Conservation (phyloP, 2,113 vertebrate species). For the Myodes glareolus region DNA sequence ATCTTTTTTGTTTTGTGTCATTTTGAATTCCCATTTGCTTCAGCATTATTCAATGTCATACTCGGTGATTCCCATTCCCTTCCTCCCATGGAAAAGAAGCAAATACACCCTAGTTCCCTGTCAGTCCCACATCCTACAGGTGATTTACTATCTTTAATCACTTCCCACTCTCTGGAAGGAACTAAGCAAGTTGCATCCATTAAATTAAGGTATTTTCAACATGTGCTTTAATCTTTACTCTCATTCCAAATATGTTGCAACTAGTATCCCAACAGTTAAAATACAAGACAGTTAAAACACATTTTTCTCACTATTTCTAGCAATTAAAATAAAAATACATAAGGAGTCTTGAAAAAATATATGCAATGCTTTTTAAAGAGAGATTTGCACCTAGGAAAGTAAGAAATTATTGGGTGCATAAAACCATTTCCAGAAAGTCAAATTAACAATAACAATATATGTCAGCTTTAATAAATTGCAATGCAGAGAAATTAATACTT, state of each 20-base stretch:
- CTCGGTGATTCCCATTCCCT: neutral
- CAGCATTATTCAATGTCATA: neutral
- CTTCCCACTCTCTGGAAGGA: neutral
- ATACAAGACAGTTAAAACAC: slow-evolving; percentile 7
- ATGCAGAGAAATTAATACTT: neutral
- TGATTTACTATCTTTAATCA: neutral
- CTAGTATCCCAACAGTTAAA: neutral
- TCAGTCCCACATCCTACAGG: neutral
- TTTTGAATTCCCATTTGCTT: neutral
- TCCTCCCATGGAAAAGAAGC: neutral
- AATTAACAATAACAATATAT: slow-evolving; percentile 35
- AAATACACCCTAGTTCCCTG: fast-evolving
- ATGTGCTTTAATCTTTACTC: neutral
- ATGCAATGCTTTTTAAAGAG: neutral
- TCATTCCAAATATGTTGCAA: neutral
- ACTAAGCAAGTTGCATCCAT: neutral
- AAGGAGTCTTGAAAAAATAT: neutral
- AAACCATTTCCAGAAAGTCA: neutral
- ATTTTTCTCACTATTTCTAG: slow-evolving; percentile 36
- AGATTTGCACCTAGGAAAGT: slow-evolving; percentile 10
- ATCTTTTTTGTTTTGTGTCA: neutral
- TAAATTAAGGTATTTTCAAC: neutral
- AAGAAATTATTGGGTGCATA: neutral
- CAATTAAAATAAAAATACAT: slow-evolving; percentile 25
- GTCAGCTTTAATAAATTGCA: neutral